These are phyloP conservation scores for Onychomys leucogaster DNA, from an alignment of 2,797 vertebrate genomes.

Conservation along the genomic window DNA sequence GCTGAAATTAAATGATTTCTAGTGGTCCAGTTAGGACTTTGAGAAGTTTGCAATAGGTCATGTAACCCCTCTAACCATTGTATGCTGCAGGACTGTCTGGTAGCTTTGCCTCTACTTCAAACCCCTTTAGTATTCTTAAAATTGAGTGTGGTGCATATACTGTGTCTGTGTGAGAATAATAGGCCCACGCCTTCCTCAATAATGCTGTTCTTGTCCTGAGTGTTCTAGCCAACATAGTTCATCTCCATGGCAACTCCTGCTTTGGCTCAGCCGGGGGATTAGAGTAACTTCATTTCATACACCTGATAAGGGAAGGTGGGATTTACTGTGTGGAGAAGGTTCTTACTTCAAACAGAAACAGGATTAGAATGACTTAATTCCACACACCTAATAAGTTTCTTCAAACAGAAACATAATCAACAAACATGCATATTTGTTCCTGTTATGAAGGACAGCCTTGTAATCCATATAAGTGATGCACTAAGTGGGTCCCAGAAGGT, in stretches of 20 bases:
- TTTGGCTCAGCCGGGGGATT: slow-evolving; percentile 38
- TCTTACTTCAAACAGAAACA: slow-evolving; percentile 56
- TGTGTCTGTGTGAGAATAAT: slow-evolving; percentile 39
- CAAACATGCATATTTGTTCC: slow-evolving; percentile 9
- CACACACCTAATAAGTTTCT: slow-evolving; percentile 54
- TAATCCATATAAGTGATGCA: background rate
- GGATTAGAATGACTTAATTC: slow-evolving; percentile 65
- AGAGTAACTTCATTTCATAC: slow-evolving; percentile 56
- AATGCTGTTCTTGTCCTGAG: slow-evolving; percentile 55
- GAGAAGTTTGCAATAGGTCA: background rate
- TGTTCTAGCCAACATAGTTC: slow-evolving; percentile 59
- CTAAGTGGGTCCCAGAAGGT: background rate
- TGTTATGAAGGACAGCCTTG: background rate
- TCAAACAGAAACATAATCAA: slow-evolving; percentile 43
- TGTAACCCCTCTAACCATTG: background rate
- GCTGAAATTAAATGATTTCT: background rate
- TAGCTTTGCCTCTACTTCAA: background rate
- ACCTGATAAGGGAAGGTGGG: slow-evolving; percentile 48
- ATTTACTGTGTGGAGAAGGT: slow-evolving; percentile 52
- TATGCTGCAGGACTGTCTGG: background rate
- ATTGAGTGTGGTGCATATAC: slow-evolving; percentile 25
- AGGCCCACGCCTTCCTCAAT: slow-evolving; percentile 22
- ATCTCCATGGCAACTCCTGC: slow-evolving; percentile 64
- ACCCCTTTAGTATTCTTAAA: slow-evolving; percentile 35
- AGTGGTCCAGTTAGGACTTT: background rate